phyloP scores from a whole-genome alignment of 2,888 invertebrate species.

The Cinara cedri region DNA sequence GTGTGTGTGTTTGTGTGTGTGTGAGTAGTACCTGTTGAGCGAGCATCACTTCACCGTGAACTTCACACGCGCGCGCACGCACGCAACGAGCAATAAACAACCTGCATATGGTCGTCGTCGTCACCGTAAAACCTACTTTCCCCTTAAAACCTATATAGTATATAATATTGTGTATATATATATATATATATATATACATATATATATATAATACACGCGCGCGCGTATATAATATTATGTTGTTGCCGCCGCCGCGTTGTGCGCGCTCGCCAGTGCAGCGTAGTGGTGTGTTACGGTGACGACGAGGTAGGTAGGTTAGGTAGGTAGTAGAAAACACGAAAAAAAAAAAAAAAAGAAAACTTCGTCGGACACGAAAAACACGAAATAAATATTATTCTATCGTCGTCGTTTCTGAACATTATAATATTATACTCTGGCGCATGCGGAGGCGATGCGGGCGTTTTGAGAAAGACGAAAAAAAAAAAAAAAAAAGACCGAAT shows the following conservation, averaged over 20 bases:
- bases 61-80: constrained; percentile 38
- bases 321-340: constrained; percentile 35
- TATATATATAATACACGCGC: too few relatives aligned
- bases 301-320: constrained; percentile 17
- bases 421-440: constrained; percentile 8
- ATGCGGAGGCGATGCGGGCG: too few relatives aligned
- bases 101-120: constrained; percentile 57
- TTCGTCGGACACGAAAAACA: constrained; percentile 21
- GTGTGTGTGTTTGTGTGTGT: constrained; percentile 37
- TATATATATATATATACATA: too few relatives aligned
- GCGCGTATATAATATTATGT: too few relatives aligned
- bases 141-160: constrained; percentile 50
- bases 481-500: too few relatives aligned
- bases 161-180: too few relatives aligned
- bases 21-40: constrained; percentile 52
- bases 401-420: neutral
- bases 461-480: too few relatives aligned
- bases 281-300: neutral
- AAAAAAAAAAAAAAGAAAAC: constrained; percentile 7
- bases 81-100: constrained; percentile 43
- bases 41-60: constrained; percentile 57
- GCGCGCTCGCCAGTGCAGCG: neutral
- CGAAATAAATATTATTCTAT: constrained; percentile 28
- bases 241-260: neutral
- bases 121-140: constrained; percentile 57